A percentile compares a stretch with the other conserved stretches of the same genome.
phyloP scores from a whole-genome alignment of 1,140 invertebrate genomes.

The Bicyclus anynana region DNA sequence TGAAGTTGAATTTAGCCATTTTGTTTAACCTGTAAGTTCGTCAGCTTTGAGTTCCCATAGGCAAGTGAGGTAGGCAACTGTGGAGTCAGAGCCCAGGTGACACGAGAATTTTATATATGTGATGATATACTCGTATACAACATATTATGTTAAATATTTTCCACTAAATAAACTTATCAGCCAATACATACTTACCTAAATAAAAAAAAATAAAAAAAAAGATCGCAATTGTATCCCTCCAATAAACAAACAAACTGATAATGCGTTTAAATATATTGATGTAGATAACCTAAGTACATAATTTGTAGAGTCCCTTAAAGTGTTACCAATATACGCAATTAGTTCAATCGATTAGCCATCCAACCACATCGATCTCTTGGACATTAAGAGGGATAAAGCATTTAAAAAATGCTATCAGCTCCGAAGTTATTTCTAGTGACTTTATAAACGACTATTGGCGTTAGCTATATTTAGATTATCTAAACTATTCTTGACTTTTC shows the following conservation, averaged over 20 bases:
- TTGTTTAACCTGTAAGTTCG: too few relatives aligned
- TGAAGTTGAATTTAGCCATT: too few relatives aligned
- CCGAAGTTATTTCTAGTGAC: background rate
- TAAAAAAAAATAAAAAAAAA: too few relatives aligned
- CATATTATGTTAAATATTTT: too few relatives aligned
- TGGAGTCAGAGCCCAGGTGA: too few relatives aligned
- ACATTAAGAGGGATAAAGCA: constrained; percentile 15
- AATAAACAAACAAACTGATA: background rate
- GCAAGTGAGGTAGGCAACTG: too few relatives aligned
- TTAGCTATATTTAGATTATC: background rate
- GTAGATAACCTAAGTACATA: constrained; percentile 7
- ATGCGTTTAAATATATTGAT: background rate
- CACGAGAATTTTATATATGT: too few relatives aligned
- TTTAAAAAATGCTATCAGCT: constrained; percentile 10
- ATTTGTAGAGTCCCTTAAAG: constrained; percentile 61
- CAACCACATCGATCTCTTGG: constrained; percentile 15
- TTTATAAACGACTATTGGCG: background rate
- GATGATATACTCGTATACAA: too few relatives aligned
- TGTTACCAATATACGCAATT: constrained; percentile 52
- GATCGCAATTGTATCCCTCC: background rate
- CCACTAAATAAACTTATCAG: too few relatives aligned
- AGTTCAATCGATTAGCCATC: constrained; percentile 38
- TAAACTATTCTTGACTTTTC: background rate
- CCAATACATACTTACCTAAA: too few relatives aligned
- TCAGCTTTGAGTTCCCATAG: too few relatives aligned